A percentile compares a stretch with the other conserved stretches of the same genome.
Evolutionary conservation across 53 echinoderm and acorn worm species (phyloP).

Genomic region (Holothuria leucospilota): DNA sequence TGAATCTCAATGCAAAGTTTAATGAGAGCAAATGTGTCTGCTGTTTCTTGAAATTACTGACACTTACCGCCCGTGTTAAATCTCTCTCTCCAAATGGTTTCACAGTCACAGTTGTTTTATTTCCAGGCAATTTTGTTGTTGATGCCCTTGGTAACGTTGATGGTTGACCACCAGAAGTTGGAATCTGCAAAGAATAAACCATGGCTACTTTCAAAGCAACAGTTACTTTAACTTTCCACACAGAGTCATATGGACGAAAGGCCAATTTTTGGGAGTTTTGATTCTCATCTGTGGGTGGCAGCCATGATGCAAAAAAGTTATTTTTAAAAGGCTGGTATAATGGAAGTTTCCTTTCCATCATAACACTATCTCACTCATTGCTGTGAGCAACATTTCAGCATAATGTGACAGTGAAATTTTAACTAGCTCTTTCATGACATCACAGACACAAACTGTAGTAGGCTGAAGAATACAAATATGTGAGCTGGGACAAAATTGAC

Average conservation of each 20-base stretch:
- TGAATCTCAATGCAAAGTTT: too few species aligned
- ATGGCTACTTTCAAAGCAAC: conserved; percentile 41
- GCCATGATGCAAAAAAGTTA: conserved; percentile 45
- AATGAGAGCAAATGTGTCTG: too few species aligned
- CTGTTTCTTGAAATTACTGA: too few species aligned
- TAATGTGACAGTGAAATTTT: too few species aligned
- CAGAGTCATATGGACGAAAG: conserved; percentile 44
- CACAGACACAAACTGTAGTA: too few species aligned
- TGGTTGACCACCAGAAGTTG: conserved; percentile 19
- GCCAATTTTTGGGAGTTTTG: background rate
- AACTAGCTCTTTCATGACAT: too few species aligned
- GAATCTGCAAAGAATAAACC: conserved; percentile 45
- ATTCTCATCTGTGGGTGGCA: conserved; percentile 26
- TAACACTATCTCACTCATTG: background rate
- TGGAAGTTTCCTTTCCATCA: conserved; percentile 14
- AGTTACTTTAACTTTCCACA: conserved; percentile 50
- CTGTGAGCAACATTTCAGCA: too few species aligned
- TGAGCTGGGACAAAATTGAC: too few species aligned
- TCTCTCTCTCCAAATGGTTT: conserved; percentile 44
- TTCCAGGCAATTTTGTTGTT: conserved; percentile 26
- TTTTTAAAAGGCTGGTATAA: conserved; percentile 45
- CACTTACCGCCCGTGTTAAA: conserved; percentile 38
- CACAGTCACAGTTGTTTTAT: conserved; percentile 30
- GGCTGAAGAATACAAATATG: too few species aligned
- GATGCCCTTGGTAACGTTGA: conserved; percentile 14